Base-by-base conservation (phyloP, 2,888 invertebrate species). In the Drosophila subsilvestris region DNA sequence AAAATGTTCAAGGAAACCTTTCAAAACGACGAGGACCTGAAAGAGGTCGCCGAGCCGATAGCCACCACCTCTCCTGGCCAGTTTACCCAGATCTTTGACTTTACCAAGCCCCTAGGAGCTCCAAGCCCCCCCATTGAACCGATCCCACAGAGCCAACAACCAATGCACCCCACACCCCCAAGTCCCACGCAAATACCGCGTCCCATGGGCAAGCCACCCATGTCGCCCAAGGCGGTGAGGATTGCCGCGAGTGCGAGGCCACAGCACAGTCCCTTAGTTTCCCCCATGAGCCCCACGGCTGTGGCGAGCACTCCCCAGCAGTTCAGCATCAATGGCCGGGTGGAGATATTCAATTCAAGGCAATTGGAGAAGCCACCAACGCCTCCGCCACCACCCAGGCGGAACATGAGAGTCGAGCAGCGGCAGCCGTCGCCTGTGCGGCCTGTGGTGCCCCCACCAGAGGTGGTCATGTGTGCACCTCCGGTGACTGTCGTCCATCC, bases 1-100 rank as follows among this genome's bases (percentile, higher is more conserved):
- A 90, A 87, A 89, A 91, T 91, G 81, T 91, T 91, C 56, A 91
- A 91, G 63, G 89, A 91, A 32, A 91, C 91, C 43, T 91, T 91
- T 78, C 86, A 89, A 55, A 89, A 83, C 69, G 90, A 90, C 29
- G 79, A 80, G n/a, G 86, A 90, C 29, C 55, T 90, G 50, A 85
- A 80, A 53, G 90, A 90, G 69, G 74, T 73, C n/a, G 68, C 63
- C 2, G 74, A 79, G 57, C 66, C 60, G 20, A 55, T 55, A 6
- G 42, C 25, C 27, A 43, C 18, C 5, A 66, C 74, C 20, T 55
- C 76, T 6, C 53, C 73, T 5, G 80, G 80, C 22, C 80, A 84
- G 50, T 68, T 70, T 48, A 78, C 78, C 53, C 89, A 87, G 68
- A 71, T 86, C 43, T 88, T 85, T 78, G 79, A 85, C 48, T 84